Evolutionary conservation across 2,888 invertebrate genomes (phyloP).

Genomic region (Cactoblastis cactorum): DNA sequence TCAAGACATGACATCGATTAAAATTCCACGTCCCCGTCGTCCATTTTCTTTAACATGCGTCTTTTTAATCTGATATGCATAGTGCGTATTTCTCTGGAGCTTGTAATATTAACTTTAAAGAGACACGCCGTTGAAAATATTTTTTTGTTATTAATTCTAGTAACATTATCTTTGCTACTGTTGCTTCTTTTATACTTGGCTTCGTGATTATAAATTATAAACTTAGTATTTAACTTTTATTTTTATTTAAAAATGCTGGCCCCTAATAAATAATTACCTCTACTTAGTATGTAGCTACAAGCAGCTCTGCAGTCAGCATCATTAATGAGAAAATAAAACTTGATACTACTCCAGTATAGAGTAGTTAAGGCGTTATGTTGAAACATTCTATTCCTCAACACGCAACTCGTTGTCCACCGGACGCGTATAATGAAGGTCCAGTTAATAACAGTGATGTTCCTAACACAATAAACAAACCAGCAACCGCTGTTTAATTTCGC

Average conservation of each 20-base stretch:
- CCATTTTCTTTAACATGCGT: slow-evolving; percentile 51
- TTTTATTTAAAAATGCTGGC: no score
- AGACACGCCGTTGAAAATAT: slow-evolving; percentile 8
- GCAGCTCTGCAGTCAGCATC: background rate
- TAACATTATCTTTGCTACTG: background rate
- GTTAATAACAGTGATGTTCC: slow-evolving; percentile 64
- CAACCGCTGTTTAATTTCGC: slow-evolving; percentile 29
- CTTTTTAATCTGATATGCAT: slow-evolving; percentile 26
- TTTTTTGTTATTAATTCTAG: background rate
- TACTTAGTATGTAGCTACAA: no score
- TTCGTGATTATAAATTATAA: no score
- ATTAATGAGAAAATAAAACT: background rate
- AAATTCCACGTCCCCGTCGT: slow-evolving; percentile 50
- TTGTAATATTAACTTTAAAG: background rate
- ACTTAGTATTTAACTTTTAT: no score
- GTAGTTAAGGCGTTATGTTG: slow-evolving; percentile 39
- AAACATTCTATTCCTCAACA: slow-evolving; percentile 63
- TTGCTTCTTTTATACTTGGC: no score
- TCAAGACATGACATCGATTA: slow-evolving; percentile 51
- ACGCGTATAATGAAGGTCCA: slow-evolving; percentile 58
- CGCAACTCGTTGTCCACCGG: slow-evolving; percentile 62
- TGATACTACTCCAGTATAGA: background rate
- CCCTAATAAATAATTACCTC: no score
- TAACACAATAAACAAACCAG: slow-evolving; percentile 45
- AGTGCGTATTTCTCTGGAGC: slow-evolving; percentile 5